These are phyloP conservation scores for Tromatobia lineatoria DNA, from an alignment of 2,888 invertebrate genomes.

Conservation along the genomic window DNA sequence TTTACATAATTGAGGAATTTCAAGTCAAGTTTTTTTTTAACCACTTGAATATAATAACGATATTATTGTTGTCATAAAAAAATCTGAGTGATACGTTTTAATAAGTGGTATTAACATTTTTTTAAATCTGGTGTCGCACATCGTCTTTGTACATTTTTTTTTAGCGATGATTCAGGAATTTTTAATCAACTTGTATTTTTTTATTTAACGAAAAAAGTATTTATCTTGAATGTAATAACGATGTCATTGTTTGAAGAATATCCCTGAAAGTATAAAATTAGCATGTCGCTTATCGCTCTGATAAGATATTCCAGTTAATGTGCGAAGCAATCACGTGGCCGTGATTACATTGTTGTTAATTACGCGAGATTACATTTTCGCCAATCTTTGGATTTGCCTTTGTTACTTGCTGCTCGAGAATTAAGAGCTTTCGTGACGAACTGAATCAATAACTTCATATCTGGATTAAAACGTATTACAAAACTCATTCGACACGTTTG, in stretches of 20 bases:
- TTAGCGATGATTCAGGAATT: too few species aligned
- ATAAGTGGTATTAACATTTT: too few species aligned
- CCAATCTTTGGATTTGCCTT: background rate
- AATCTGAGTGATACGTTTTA: too few species aligned
- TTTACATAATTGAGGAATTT: too few species aligned
- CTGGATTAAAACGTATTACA: background rate
- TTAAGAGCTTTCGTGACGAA: background rate
- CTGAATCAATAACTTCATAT: slow-evolving; percentile 33
- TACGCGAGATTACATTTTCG: slow-evolving; percentile 9
- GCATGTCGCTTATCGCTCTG: slow-evolving; percentile 32
- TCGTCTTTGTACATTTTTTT: too few species aligned
- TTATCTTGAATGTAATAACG: too few species aligned
- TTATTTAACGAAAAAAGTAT: too few species aligned
- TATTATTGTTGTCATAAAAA: too few species aligned
- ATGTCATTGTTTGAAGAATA: background rate
- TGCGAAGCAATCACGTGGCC: background rate
- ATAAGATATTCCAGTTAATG: slow-evolving; percentile 44
- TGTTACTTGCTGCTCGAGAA: background rate
- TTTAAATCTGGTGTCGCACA: too few species aligned
- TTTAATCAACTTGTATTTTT: too few species aligned
- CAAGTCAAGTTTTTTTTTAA: too few species aligned
- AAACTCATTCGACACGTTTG: background rate
- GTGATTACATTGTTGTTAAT: slow-evolving; percentile 24
- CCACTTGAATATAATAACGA: too few species aligned
- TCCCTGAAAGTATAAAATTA: slow-evolving; percentile 18